Conservation (phyloP, 2,797 vertebrate genomes). For the Thripadectes ignobilis region DNA sequence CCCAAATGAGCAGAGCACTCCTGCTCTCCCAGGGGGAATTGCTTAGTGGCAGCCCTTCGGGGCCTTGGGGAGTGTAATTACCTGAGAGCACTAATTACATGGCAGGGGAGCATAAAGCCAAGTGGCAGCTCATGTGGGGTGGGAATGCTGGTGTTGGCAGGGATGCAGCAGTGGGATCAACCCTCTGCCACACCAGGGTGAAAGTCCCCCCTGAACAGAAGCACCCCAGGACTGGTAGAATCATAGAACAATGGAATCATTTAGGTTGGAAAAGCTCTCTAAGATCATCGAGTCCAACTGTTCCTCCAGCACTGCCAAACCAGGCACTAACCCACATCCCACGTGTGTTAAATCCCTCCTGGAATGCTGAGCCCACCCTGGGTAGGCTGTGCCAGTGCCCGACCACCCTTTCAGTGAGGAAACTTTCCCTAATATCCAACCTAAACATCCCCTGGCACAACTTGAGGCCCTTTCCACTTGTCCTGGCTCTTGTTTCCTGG, state of each 20-base stretch:
- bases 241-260: not conserved
- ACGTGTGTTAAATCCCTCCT: not conserved
- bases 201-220: accelerated
- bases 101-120: not conserved
- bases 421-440: not conserved
- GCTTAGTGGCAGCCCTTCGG: not conserved
- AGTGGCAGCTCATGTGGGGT: not conserved
- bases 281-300: accelerated
- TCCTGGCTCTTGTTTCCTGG: not conserved
- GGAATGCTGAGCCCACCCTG: accelerated
- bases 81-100: not conserved
- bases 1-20: not conserved
- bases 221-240: accelerated
- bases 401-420: accelerated
- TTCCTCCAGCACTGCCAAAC: not conserved
- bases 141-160: not conserved
- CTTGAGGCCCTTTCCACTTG: not conserved
- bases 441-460: not conserved
- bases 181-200: accelerated
- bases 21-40: not conserved
- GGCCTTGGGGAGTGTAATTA: not conserved
- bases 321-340: accelerated
- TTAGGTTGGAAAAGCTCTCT: not conserved
- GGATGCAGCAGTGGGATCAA: not conserved
- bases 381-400: not conserved